These are phyloP conservation scores for Chiropotes sagulatus DNA, from an alignment of 2,797 vertebrate genomes.

Conservation along the genomic window DNA sequence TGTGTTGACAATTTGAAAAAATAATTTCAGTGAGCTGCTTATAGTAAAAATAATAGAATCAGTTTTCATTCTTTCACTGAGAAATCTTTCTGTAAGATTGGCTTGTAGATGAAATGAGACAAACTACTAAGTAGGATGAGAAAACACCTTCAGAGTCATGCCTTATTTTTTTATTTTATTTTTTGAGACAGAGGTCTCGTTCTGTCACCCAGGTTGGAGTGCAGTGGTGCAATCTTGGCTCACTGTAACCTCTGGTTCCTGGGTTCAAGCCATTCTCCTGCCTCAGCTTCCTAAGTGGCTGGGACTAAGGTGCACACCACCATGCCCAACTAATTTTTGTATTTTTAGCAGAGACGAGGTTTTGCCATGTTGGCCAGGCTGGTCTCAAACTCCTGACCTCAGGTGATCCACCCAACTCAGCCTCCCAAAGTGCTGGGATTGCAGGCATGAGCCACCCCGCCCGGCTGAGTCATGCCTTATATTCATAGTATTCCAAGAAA, in stretches of 20 bases:
- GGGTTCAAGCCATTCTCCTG: no score
- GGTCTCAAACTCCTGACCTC: background rate
- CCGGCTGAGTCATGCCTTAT: background rate
- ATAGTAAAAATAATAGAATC: slow-evolving; percentile 28
- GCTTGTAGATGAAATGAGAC: background rate
- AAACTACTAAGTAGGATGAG: background rate
- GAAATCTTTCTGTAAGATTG: background rate
- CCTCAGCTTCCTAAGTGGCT: no score
- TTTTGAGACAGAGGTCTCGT: no score
- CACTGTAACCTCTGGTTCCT: no score
- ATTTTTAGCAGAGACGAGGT: background rate
- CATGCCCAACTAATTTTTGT: background rate
- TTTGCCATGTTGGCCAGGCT: background rate
- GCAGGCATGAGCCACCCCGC: background rate
- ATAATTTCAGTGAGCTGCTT: background rate
- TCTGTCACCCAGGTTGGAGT: no score
- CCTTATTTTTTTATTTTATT: background rate
- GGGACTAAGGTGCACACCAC: background rate
- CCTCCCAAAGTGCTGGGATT: background rate
- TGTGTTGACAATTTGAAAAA: background rate
- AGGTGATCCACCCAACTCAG: background rate
- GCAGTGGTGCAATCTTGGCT: no score
- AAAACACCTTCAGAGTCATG: background rate
- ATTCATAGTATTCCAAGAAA: background rate
- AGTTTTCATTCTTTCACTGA: slow-evolving; percentile 11